Percentiles rank a stretch among this genome's conserved stretches.
phyloP scores from a whole-genome alignment of 2,797 vertebrate genomes.

The Epinephelus malabaricus region DNA sequence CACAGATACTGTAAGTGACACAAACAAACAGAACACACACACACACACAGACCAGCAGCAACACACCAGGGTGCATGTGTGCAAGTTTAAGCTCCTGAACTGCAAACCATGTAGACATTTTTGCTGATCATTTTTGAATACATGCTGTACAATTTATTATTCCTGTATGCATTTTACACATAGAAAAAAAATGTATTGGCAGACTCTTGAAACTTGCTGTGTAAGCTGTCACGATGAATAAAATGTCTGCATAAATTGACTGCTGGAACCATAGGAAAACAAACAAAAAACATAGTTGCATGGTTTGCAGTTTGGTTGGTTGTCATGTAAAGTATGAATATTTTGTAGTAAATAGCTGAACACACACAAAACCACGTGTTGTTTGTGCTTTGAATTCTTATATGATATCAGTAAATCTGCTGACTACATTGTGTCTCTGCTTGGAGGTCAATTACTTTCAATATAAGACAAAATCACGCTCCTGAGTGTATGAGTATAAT shows the following conservation, averaged over 20 bases:
- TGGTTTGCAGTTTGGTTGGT: neutral
- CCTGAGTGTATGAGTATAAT: too few species aligned
- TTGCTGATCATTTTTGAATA: neutral
- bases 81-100: neutral
- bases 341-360: neutral
- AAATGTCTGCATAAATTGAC: neutral
- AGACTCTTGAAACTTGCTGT: neutral
- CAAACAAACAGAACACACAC: neutral
- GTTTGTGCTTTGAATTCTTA: too few species aligned
- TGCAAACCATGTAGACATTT: neutral
- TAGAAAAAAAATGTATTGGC: neutral
- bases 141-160: neutral
- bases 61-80: neutral
- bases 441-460: too few species aligned
- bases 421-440: too few species aligned
- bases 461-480: too few species aligned
- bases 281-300: neutral
- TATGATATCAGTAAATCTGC: too few species aligned
- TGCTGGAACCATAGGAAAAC: neutral
- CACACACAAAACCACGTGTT: neutral
- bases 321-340: neutral
- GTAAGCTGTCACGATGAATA: neutral
- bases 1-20: constrained; percentile 13
- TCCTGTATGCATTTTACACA: neutral
- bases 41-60: neutral